Base-by-base conservation (phyloP, 2,888 invertebrate genomes). In the Colostygia pectinataria region DNA sequence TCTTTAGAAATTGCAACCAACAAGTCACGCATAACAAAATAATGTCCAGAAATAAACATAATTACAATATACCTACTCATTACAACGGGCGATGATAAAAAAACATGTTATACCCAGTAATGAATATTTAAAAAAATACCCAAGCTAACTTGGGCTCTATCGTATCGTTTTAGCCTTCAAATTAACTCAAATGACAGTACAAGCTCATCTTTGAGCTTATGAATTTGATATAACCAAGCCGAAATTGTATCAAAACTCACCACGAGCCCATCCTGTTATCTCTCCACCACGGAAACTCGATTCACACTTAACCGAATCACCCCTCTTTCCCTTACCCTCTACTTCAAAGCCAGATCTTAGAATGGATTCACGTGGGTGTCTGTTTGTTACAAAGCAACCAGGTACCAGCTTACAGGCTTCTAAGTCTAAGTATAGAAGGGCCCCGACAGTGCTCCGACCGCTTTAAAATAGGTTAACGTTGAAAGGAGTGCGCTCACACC, bases 271-370 rank as follows among this genome's bases (percentile, higher is more conserved):
- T 24, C 24, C 33, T 38, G 51, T 46, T 52, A 52, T 46, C 45
- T 52, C 31, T 44, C 32, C 39, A 25, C 46, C 37, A 36, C 37
- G 44, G 37, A 47, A 50, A 53, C 49, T 36, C 43, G 43, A 46
- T 49, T 52, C 49, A 37, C 45, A 49, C 55, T 32, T 42, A 47
- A 38, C 50, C 43, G 47, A 44, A 46, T 47, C 40, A 51, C 38
- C 38, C 38, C 39, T 39, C 53, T 40, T 38, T 38, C 31, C 38
- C 37, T 39, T 41, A 23, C 37, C 15, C 25, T 48, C 36, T 29
- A 37, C 49, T 45, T 45, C 45, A 49, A 45, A 46, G 45, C 28
- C 29, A 27, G 51, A 31, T 44, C 36, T 45, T 51, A 31, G 46
- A 25, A 32, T 4, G 27, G 14, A 27, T 45, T 39, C 13, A 39